Percentiles rank a stretch among this genome's conserved stretches.
phyloP scores from a whole-genome alignment of 2,888 invertebrate species.

The Mesopsocus fuscifrons region DNA sequence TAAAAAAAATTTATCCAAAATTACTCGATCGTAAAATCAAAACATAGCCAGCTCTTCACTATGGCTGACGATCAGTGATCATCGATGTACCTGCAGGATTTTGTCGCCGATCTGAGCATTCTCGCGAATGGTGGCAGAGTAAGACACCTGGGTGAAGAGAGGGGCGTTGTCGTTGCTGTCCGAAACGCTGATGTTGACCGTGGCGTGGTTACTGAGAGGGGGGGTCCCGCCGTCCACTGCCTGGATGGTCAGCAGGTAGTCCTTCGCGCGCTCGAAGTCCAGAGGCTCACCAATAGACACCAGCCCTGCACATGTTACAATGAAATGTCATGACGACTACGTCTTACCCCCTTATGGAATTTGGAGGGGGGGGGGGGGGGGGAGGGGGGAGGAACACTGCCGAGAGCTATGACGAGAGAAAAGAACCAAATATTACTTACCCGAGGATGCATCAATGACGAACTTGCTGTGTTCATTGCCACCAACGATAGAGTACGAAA shows the following conservation, averaged over 20 bases:
- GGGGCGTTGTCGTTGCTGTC: slow-evolving; percentile 84
- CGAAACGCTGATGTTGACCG: slow-evolving; percentile 63
- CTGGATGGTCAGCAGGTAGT: slow-evolving; percentile 74
- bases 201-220: slow-evolving; percentile 72
- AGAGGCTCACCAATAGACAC: slow-evolving; percentile 57
- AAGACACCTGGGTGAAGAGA: slow-evolving; percentile 54
- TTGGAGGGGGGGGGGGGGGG: no score
- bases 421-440: slow-evolving; percentile 17
- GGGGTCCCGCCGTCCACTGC: slow-evolving; percentile 79
- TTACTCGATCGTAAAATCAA: no score
- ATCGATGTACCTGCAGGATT: slow-evolving; percentile 61
- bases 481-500: slow-evolving; percentile 68
- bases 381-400: no score
- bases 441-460: slow-evolving; percentile 44
- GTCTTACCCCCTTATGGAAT: no score
- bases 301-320: slow-evolving; percentile 41
- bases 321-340: no score
- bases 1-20: no score
- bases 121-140: slow-evolving; percentile 58
- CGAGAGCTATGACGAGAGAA: background rate
- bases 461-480: slow-evolving; percentile 82
- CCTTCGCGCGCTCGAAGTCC: slow-evolving; percentile 72
- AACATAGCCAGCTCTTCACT: no score
- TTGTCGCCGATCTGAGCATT: slow-evolving; percentile 52
- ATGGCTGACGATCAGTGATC: no score